Percentiles rank a stretch among this genome's conserved stretches.
Conservation (phyloP, 2,888 invertebrate genomes). For the Caradrina kadenii region DNA sequence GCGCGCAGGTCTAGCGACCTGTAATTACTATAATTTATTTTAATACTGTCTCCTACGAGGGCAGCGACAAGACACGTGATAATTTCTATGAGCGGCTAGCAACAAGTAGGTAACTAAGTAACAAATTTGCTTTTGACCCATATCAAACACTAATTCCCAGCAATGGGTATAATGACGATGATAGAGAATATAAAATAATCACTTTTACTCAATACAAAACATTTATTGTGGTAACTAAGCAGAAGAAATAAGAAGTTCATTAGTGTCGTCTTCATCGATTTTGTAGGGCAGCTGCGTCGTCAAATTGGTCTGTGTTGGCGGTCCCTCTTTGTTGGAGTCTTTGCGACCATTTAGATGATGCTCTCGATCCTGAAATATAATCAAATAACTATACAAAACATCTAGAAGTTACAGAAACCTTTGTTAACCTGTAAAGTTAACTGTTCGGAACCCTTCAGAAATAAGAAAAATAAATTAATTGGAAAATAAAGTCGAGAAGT, state of each 20-base stretch:
- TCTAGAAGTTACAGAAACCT: background rate
- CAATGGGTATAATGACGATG: background rate
- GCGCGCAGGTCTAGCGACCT: too few species aligned
- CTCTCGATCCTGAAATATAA: conserved; percentile 60
- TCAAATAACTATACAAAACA: background rate
- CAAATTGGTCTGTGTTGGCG: conserved; percentile 80
- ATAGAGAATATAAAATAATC: conserved; percentile 1
- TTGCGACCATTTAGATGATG: conserved; percentile 39
- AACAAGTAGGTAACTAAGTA: too few species aligned
- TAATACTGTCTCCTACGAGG: too few species aligned
- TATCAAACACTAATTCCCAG: too few species aligned
- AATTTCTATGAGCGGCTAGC: too few species aligned
- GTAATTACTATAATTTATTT: too few species aligned
- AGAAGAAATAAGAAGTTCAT: conserved; percentile 79
- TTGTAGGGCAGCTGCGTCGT: conserved; percentile 90
- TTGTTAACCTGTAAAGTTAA: background rate
- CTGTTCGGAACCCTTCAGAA: too few species aligned
- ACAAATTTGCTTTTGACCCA: too few species aligned
- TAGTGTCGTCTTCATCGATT: conserved; percentile 92
- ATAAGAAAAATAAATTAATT: too few species aligned
- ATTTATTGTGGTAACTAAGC: conserved; percentile 67
- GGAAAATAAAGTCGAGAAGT: background rate
- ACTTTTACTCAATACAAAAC: conserved; percentile 30
- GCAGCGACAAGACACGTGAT: too few species aligned
- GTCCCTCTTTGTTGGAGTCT: conserved; percentile 58